Base-by-base conservation (phyloP, 2,888 invertebrate genomes). In the Notodonta dromedarius region DNA sequence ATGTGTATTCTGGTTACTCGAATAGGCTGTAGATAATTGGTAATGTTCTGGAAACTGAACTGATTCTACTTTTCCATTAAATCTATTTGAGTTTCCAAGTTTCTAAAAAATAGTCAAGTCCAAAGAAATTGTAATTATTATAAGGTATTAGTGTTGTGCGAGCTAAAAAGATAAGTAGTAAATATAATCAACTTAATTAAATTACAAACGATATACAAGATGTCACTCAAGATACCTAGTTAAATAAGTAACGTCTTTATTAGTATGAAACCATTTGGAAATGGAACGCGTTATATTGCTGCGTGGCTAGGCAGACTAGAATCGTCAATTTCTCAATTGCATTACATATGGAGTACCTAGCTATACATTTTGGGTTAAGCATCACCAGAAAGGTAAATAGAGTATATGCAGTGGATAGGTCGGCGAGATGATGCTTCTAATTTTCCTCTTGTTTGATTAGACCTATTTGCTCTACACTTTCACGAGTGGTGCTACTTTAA, bases 391-490 rank as follows among this genome's bases (percentile, higher is more conserved):
- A 68, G 62, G 60, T 57, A 73, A 72, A 66, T 65, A 71, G 65
- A 73, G 70, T 74, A 24, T 24, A 77, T 77, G 83, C 73, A 81
- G 80, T 76, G 70, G 74, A 75, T 72, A 70, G 77, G 73, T 80
- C 74, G 71, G 71, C 71, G 72, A 78, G 78, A 76, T 81, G 82
- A 77, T 78, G 81, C 83, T 82, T 85, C 85, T 84, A 83, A 86
- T 89, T 86, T 88, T 84, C 80, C 71, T 82, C 79, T 82, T 89
- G 84, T 90, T 90, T 89, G 88, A 84, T 82, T 80, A 86, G 79
- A 87, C 84, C 83, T 91, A 85, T 91, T 90, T 90, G 86, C 80
- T 86, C 85, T 87, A 80, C 83, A 89, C 91, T 91, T 92, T 92
- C 91, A 86, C 91, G 80, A 84, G 74, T 85, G 83, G 86, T 83